Percentiles rank a stretch among this genome's conserved stretches.
Evolutionary conservation across 2,888 invertebrate species (phyloP).

Genomic region (Nezara viridula): DNA sequence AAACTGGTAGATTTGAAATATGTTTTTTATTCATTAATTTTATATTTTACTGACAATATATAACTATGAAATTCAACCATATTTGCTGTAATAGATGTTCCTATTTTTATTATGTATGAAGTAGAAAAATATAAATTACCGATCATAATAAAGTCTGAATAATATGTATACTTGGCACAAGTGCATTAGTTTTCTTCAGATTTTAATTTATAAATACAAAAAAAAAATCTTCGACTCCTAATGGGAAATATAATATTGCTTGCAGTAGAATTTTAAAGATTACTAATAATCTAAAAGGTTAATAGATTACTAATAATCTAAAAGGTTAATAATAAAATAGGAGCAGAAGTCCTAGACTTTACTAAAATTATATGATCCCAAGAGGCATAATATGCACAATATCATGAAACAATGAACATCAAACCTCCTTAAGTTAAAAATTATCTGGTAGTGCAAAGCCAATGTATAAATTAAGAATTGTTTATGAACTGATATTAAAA

Average conservation of each 20-base stretch:
- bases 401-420: not conserved
- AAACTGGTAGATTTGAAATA: not conserved
- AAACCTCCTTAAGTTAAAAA: not conserved
- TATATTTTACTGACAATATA: not conserved
- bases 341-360: constrained; percentile 30
- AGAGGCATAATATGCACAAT: constrained; percentile 13
- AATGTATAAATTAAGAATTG: constrained; percentile 36
- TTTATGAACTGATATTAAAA: constrained; percentile 32
- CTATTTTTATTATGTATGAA: not conserved
- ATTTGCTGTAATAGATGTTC: not conserved
- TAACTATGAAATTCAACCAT: not conserved
- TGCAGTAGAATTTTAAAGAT: constrained; percentile 23
- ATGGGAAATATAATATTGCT: not conserved
- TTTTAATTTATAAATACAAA: not conserved
- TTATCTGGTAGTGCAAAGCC: constrained; percentile 29
- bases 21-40: not conserved
- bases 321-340: not conserved
- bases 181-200: not conserved
- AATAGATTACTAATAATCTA: not conserved
- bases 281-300: not conserved
- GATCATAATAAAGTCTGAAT: constrained; percentile 21
- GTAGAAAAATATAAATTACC: not conserved
- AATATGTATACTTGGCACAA: constrained; percentile 32
- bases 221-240: not conserved
- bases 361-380: constrained; percentile 16